These are phyloP conservation scores for Crotalus tigris DNA, from an alignment of 2,113 vertebrate genomes.

Conservation along the genomic window DNA sequence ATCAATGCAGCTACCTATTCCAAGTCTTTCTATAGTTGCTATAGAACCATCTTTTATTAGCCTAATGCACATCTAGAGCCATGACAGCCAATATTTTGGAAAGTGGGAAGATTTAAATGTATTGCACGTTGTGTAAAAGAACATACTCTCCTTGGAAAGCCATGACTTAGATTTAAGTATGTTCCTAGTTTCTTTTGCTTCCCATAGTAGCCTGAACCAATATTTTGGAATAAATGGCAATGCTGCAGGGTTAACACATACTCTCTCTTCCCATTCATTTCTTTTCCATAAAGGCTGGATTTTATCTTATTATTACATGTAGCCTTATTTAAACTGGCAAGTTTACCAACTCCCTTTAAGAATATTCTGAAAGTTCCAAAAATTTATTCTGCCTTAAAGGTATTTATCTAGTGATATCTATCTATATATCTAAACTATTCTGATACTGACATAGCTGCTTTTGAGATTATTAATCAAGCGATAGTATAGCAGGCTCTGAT, in stretches of 20 bases:
- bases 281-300: not conserved
- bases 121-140: not conserved
- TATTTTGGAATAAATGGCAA: not conserved
- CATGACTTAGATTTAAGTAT: not conserved
- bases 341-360: not conserved
- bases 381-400: not conserved
- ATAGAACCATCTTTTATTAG: not conserved
- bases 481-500: not conserved
- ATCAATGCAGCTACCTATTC: not conserved
- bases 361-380: not conserved
- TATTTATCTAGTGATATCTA: not conserved
- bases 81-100: not conserved
- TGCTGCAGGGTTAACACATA: not conserved
- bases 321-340: not conserved
- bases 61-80: not conserved
- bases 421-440: not conserved
- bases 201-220: not conserved
- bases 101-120: not conserved
- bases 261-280: not conserved
- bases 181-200: not conserved
- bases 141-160: not conserved
- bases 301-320: not conserved
- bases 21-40: not conserved
- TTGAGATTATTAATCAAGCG: not conserved
- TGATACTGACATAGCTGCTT: not conserved